Base-by-base conservation (phyloP, 2,888 invertebrate genomes). In the Eupithecia insigniata region DNA sequence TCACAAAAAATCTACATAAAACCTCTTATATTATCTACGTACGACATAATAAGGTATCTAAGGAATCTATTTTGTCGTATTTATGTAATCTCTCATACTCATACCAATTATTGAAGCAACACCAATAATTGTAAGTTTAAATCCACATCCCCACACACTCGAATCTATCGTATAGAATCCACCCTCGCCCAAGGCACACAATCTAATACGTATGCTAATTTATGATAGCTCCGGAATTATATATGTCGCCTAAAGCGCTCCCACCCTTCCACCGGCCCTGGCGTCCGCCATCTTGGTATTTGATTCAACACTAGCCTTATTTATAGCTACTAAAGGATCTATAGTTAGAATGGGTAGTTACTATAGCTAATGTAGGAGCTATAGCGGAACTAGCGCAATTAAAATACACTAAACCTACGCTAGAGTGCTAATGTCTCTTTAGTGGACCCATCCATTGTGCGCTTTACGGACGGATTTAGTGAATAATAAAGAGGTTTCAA, bases 171-270 rank as follows among this genome's bases (percentile, higher is more conserved):
- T 88, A 85, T 84, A 81, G 46, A 51, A 92, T 91, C 87, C 84
- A 85, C 88, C 84, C 81, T 83, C 83, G 79, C 82, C 77, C 74
- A 80, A 83, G 82, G 81, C 81, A 82, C 82, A 84, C 87, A 89
- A 89, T 91, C 90, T 92, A 93, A 93, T 93, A 92, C 92, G 89
- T 92, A 93, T 93, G 93, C 92, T 92, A 93, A 94, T 93, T 92
- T 91, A 91, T 89, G 91, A 89, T 89, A 87, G 90, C 90, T 87
- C 83, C 80, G 88, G 92, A 92, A 92, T 93, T 92, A 92, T 93
- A 92, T 92, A 93, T 91, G 92, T 92, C 91, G 88, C 92, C 84
- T 85, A 78, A 84, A 85, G 89, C 87, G 88, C 87, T 87, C 46
- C 87, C 71, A 86, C 84, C 80, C 83, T 80, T 80, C 80, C 84